Conservation (phyloP, 2,797 vertebrate genomes). For the Syngnathus acus region DNA sequence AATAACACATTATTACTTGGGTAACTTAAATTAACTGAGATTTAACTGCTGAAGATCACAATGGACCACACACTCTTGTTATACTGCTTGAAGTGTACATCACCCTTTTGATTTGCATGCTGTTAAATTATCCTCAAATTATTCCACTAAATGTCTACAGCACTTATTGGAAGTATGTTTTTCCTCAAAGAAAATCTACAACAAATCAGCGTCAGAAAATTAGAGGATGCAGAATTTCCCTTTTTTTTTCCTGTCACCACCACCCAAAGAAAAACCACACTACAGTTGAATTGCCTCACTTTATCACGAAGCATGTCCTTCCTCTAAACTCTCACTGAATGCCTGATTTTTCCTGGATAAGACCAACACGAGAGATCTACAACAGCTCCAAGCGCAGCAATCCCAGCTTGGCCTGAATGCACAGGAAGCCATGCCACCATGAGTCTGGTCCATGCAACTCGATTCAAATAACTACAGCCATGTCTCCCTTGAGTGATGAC, state of each 20-base stretch:
- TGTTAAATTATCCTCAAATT: too few relatives aligned
- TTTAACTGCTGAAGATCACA: too few relatives aligned
- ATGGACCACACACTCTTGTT: too few relatives aligned
- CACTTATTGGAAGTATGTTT: too few relatives aligned
- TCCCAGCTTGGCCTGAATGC: constrained; percentile 54
- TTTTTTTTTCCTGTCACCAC: not conserved
- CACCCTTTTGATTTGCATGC: not conserved
- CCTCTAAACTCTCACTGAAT: constrained; percentile 21
- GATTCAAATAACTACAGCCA: constrained; percentile 62
- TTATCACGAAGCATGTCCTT: not conserved
- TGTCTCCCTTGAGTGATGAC: constrained; percentile 57
- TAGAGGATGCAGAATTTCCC: not conserved
- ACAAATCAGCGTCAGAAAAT: not conserved
- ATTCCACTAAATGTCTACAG: too few relatives aligned
- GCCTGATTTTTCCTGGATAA: constrained; percentile 45
- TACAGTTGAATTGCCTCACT: too few relatives aligned
- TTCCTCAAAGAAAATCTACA: too few relatives aligned
- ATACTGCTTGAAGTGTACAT: not conserved
- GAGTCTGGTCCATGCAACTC: constrained; percentile 57
- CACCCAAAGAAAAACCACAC: too few relatives aligned
- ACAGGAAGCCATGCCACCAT: constrained; percentile 60
- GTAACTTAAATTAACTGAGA: too few relatives aligned
- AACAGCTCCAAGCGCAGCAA: constrained; percentile 51
- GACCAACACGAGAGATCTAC: constrained; percentile 39
- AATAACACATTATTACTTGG: too few relatives aligned